Conservation (phyloP, 2,113 vertebrate genomes). For the Xyrauchen texanus region DNA sequence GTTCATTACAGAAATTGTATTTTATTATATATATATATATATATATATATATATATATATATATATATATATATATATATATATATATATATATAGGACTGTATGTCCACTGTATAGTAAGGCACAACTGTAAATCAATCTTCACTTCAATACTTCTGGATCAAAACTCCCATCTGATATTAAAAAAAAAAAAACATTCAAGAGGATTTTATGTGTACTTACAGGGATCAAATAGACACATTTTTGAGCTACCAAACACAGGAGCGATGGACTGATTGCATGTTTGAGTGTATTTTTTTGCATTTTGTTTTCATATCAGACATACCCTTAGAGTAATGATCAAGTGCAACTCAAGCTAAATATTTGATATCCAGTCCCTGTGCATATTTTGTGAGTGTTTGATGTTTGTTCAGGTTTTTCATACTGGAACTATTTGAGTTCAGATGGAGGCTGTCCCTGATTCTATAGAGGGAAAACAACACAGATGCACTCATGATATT, state of each 20-base stretch:
- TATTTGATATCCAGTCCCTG: conserved; percentile 64
- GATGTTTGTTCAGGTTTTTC: conserved; percentile 53
- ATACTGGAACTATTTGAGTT: conserved; percentile 68
- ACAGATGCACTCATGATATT: conserved; percentile 58
- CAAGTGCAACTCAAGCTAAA: conserved; percentile 64
- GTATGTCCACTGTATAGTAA: background rate
- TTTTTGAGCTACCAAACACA: background rate
- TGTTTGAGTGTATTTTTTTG: conserved; percentile 57
- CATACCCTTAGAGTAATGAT: conserved; percentile 39
- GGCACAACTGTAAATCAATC: too few relatives aligned
- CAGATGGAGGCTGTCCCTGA: conserved; percentile 54
- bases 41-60: too few relatives aligned
- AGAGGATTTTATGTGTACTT: background rate
- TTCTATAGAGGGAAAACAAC: conserved; percentile 32
- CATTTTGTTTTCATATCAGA: conserved; percentile 31
- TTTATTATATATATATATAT: too few relatives aligned
- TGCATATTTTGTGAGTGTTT: conserved; percentile 18
- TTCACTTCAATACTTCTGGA: background rate
- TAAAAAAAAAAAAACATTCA: background rate
- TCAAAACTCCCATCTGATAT: conserved; percentile 1
- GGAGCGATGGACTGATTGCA: too few relatives aligned
- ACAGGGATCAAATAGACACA: background rate
- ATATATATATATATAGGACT: too few relatives aligned
- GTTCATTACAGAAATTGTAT: too few relatives aligned
- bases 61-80: too few relatives aligned